Percentiles rank a stretch among this genome's conserved stretches.
Evolutionary conservation across 2,797 vertebrate genomes (phyloP).

Genomic region (Falco novaeseelandiae): DNA sequence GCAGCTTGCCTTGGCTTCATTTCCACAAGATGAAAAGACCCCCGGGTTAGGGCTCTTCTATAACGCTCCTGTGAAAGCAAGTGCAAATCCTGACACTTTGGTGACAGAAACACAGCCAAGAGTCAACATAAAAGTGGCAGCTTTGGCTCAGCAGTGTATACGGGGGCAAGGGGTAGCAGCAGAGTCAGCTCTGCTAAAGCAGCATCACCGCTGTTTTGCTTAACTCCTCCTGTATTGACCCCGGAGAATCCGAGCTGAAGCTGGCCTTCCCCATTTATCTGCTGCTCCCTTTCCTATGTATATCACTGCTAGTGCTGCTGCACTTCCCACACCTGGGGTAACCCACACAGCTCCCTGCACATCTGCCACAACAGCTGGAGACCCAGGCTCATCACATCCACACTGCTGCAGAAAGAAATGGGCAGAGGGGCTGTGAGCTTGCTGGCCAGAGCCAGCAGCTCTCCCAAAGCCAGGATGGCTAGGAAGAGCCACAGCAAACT

Average conservation of each 20-base stretch:
- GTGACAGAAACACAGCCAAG: background rate
- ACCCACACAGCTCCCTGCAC: background rate
- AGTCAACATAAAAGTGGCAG: constrained; percentile 54
- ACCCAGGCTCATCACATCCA: accelerated
- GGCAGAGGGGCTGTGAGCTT: background rate
- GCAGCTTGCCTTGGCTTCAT: background rate
- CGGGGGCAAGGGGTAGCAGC: background rate
- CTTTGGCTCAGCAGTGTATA: constrained; percentile 51
- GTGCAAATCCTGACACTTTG: constrained; percentile 66
- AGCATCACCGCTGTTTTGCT: accelerated
- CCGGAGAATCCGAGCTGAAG: background rate
- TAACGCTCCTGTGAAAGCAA: background rate
- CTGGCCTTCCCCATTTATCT: background rate
- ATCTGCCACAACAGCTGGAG: background rate
- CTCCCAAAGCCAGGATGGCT: background rate
- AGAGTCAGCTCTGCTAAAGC: background rate
- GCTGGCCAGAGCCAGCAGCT: background rate
- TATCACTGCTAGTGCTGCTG: background rate
- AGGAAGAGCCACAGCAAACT: background rate
- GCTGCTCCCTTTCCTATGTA: background rate
- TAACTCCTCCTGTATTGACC: background rate
- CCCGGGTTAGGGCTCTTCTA: constrained; percentile 32
- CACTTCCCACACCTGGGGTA: background rate
- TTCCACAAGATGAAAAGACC: constrained; percentile 36
- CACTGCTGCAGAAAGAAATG: accelerated